Evolutionary conservation across 2,113 vertebrate genomes (phyloP).

Genomic region (Paralichthys olivaceus): DNA sequence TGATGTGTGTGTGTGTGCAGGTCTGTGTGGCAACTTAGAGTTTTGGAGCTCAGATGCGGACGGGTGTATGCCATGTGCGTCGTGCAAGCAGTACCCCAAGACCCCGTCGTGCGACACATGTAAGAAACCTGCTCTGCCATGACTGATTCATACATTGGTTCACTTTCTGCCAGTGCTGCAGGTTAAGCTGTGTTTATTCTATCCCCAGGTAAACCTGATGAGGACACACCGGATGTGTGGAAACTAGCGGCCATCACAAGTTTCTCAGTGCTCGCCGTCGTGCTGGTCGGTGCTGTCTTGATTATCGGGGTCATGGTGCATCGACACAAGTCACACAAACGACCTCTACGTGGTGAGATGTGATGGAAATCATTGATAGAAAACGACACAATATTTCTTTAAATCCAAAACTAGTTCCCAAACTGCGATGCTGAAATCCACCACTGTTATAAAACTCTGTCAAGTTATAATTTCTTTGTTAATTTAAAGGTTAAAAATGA

Average conservation of each 20-base stretch:
- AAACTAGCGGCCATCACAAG: constrained; percentile 84
- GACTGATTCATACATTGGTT: not conserved
- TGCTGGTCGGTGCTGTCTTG: constrained; percentile 78
- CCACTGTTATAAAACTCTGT: too few species aligned
- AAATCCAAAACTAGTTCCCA: too few species aligned
- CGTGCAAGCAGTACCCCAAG: constrained; percentile 83
- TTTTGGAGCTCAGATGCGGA: constrained; percentile 81
- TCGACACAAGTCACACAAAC: constrained; percentile 77
- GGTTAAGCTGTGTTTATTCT: not conserved
- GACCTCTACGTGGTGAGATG: constrained; percentile 81
- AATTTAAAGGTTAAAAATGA: too few species aligned
- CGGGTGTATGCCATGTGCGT: constrained; percentile 75
- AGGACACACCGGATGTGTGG: constrained; percentile 76
- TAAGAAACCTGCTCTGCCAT: constrained; percentile 57
- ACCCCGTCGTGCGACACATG: constrained; percentile 85
- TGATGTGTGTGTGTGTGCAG: constrained; percentile 52
- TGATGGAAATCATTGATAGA: too few species aligned
- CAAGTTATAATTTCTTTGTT: too few species aligned
- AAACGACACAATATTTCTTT: too few species aligned
- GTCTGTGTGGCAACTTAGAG: constrained; percentile 67
- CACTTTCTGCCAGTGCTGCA: not conserved
- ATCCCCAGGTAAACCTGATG: constrained; percentile 59
- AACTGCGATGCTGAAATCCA: too few species aligned
- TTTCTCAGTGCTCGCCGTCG: constrained; percentile 81
- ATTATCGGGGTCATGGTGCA: constrained; percentile 83